These are phyloP conservation scores for Hemistola chrysoprasaria DNA, from an alignment of 2,888 invertebrate species.

Conservation along the genomic window DNA sequence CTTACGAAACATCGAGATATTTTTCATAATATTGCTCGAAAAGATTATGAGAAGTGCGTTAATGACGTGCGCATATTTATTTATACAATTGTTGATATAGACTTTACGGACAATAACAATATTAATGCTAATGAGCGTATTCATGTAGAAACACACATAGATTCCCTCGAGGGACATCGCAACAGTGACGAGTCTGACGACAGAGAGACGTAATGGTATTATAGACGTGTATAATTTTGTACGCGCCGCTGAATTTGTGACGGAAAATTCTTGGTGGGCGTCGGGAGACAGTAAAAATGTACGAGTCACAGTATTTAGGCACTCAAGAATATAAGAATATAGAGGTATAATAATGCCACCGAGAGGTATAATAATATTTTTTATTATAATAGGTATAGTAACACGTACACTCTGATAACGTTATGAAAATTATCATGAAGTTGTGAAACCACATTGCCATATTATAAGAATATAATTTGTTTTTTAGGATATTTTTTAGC, in stretches of 20 bases:
- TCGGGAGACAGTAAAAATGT: constrained; percentile 8
- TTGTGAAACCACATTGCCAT: no score
- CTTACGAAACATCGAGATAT: no score
- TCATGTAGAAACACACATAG: constrained; percentile 3
- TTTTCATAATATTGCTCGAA: background rate
- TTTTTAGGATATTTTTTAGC: no score
- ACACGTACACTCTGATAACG: no score
- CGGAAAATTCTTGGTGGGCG: constrained; percentile 27
- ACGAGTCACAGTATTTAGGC: background rate
- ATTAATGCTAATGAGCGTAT: constrained; percentile 14
- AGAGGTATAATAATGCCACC: no score
- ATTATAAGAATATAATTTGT: no score
- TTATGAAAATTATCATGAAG: no score
- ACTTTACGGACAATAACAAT: constrained; percentile 5
- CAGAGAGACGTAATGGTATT: constrained; percentile 18
- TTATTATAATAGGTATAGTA: no score
- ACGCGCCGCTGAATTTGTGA: constrained; percentile 28
- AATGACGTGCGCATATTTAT: constrained; percentile 3
- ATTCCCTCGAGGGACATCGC: constrained; percentile 15
- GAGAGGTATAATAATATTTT: no score
- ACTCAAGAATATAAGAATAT: no score
- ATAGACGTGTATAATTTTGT: constrained; percentile 23
- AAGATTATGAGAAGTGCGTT: background rate
- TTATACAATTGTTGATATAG: constrained; percentile 14
- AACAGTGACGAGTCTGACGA: constrained; percentile 32